Evolutionary conservation across 2,888 invertebrate species (phyloP).

Genomic region (Strigamia transsilvanica): DNA sequence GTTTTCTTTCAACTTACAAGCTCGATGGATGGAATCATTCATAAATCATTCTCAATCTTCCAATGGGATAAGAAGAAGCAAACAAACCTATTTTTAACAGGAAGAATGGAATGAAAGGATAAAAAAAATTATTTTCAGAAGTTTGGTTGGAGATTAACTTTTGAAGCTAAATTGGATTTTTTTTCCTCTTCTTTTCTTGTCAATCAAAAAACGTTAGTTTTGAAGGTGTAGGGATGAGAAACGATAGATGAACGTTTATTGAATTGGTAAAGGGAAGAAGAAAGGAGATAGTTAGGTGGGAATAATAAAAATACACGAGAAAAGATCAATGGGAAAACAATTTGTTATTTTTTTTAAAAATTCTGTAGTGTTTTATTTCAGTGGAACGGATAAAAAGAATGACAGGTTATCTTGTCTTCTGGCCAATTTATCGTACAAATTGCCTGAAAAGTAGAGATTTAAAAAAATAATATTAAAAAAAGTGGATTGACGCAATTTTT

Average conservation of each 20-base stretch:
- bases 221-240: not conserved
- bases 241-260: conserved; percentile 11
- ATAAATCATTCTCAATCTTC: conserved; percentile 45
- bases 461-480: too few relatives aligned
- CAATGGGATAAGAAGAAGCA: conserved; percentile 37
- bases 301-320: not conserved
- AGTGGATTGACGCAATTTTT: too few relatives aligned
- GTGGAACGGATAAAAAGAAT: not conserved
- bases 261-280: not conserved
- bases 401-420: not conserved
- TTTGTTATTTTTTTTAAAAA: not conserved
- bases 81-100: conserved; percentile 38
- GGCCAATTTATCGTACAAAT: too few relatives aligned
- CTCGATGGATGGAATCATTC: conserved; percentile 35
- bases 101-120: not conserved
- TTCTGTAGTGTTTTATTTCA: not conserved
- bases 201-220: not conserved
- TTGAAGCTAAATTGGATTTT: not conserved
- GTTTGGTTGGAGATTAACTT: not conserved
- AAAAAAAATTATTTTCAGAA: not conserved
- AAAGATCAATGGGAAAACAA: conserved; percentile 12
- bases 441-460: too few relatives aligned
- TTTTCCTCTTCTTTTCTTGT: not conserved
- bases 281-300: not conserved
- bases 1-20: conserved; percentile 22